A percentile compares a stretch with the other conserved stretches of the same genome.
These are phyloP conservation scores for Siphamia tubifer DNA, from an alignment of 2,113 vertebrate genomes.

Conservation along the genomic window DNA sequence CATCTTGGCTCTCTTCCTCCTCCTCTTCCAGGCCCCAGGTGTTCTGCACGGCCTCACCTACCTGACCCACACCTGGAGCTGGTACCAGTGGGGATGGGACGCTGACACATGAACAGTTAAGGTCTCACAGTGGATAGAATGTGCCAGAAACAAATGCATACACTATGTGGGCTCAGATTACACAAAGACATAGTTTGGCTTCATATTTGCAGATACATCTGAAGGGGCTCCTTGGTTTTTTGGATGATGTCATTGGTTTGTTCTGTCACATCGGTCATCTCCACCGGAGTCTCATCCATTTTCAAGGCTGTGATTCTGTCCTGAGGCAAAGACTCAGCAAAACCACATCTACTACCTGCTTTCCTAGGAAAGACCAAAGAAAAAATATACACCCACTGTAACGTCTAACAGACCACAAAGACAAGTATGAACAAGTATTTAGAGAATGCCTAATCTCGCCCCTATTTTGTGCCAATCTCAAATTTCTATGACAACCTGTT, in stretches of 20 bases:
- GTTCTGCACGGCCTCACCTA: constrained; percentile 86
- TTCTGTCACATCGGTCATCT: constrained; percentile 79
- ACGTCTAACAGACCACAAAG: too few species aligned
- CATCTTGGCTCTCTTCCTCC: constrained; percentile 80
- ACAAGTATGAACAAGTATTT: too few species aligned
- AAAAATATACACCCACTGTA: too few species aligned
- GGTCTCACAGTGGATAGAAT: constrained; percentile 29
- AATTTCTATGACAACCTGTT: too few species aligned
- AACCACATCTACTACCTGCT: constrained; percentile 90
- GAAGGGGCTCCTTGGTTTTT: constrained; percentile 77
- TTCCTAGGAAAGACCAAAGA: constrained; percentile 79
- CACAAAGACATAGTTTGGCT: background rate
- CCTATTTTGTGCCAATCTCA: too few species aligned
- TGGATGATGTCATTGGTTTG: constrained; percentile 83
- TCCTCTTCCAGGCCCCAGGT: constrained; percentile 88
- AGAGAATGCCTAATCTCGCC: too few species aligned
- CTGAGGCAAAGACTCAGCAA: constrained; percentile 89
- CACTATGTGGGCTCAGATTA: too few species aligned
- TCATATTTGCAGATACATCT: constrained; percentile 75
- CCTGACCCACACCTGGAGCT: constrained; percentile 88
- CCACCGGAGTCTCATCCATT: constrained; percentile 82
- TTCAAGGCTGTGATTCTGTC: constrained; percentile 91
- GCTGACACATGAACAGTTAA: constrained; percentile 77
- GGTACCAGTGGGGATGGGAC: constrained; percentile 82
- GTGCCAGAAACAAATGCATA: background rate